Conservation (phyloP, 2,113 vertebrate genomes). For the Aegypius monachus region DNA sequence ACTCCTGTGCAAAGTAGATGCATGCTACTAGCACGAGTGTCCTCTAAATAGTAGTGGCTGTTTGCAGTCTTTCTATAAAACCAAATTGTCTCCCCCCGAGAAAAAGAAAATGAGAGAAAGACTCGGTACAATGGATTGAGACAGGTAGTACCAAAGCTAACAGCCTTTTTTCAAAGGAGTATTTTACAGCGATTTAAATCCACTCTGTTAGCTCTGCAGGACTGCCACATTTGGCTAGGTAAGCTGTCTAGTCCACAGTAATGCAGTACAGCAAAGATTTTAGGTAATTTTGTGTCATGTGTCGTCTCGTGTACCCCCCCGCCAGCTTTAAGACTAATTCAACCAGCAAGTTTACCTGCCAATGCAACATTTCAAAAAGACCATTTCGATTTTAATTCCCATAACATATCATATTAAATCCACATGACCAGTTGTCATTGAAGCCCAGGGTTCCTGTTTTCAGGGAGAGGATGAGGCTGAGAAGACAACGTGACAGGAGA, state of each 20-base stretch:
- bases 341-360: not conserved
- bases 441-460: not conserved
- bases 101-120: not conserved
- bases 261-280: not conserved
- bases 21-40: fast-evolving
- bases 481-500: not conserved
- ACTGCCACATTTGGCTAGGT: not conserved
- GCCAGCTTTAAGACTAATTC: not conserved
- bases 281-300: not conserved
- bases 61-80: not conserved
- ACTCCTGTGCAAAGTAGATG: not conserved
- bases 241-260: not conserved
- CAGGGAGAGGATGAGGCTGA: not conserved
- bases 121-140: not conserved
- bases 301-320: too few relatives aligned
- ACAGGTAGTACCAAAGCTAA: not conserved
- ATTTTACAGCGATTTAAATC: not conserved
- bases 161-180: not conserved
- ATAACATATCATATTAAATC: not conserved
- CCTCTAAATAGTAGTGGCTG: not conserved
- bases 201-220: not conserved
- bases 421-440: not conserved
- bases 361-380: not conserved
- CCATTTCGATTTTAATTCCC: not conserved
- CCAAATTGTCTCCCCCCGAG: not conserved